These are phyloP conservation scores for Philopotamus ludificatus DNA, from an alignment of 1,140 invertebrate species.

Conservation along the genomic window DNA sequence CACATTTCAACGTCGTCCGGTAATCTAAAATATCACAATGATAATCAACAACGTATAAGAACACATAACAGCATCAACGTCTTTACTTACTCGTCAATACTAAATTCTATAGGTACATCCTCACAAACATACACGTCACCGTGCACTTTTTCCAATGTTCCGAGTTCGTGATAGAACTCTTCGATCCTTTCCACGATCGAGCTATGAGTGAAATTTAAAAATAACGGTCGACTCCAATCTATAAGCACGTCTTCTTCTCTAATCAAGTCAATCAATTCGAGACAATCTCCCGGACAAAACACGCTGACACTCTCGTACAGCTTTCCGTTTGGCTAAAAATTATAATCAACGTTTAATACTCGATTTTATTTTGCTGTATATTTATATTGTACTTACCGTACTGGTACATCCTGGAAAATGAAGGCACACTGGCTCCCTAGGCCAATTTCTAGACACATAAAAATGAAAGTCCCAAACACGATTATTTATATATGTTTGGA, in stretches of 20 bases:
- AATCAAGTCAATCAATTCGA: constrained; percentile 68
- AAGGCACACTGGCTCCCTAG: constrained; percentile 75
- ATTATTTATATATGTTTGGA: constrained; percentile 81
- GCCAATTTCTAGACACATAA: constrained; percentile 84
- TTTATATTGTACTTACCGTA: constrained; percentile 62
- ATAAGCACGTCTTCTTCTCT: constrained; percentile 72
- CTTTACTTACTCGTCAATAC: constrained; percentile 55
- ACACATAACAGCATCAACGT: neutral
- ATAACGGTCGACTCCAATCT: constrained; percentile 74
- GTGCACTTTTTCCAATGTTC: constrained; percentile 69
- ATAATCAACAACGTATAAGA: constrained; percentile 3
- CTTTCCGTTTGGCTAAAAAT: constrained; percentile 67
- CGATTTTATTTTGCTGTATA: neutral
- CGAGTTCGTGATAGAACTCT: constrained; percentile 59
- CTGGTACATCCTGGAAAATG: constrained; percentile 84
- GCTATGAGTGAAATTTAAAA: constrained; percentile 79
- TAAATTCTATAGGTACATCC: constrained; percentile 57
- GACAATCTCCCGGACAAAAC: constrained; percentile 73
- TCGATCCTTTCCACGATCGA: constrained; percentile 72
- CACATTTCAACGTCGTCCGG: constrained; percentile 67
- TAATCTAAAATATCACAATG: constrained; percentile 48
- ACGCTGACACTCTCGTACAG: constrained; percentile 78
- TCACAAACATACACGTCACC: constrained; percentile 75
- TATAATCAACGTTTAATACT: neutral
- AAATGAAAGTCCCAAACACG: constrained; percentile 85